Base-by-base conservation (phyloP, 1,140 invertebrate species). In the Musca vetustissima region DNA sequence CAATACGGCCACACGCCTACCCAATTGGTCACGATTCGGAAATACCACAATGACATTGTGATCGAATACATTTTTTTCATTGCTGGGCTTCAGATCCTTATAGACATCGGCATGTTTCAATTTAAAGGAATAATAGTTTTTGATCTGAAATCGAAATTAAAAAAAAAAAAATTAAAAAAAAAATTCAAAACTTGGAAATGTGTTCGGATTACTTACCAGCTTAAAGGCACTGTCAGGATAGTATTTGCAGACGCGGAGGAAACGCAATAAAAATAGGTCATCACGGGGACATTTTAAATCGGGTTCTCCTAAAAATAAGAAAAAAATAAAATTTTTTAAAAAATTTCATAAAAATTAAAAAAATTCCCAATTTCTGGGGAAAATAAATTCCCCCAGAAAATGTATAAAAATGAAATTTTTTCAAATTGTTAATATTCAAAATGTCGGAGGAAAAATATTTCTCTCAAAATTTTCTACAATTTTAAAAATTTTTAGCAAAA, bases 121-220 rank as follows among this genome's bases (percentile, higher is more conserved):
- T 81, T 93, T 93, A 76, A 93, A 94, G 2, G 82, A 83, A 79
- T 93, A 94, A 77, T 93, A 94, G 64, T 90, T 86, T 83, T 92
- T 90, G 47, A 91, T 88, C 90, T 91, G 81, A n/a, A n/a, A n/a
- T n/a, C n/a, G n/a, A n/a, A n/a, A n/a, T n/a, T n/a, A n/a, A n/a
- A n/a, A n/a, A n/a, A n/a, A n/a, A n/a, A n/a, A n/a, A n/a, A n/a
- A n/a, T n/a, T n/a, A n/a, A n/a, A n/a, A n/a, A n/a, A n/a, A n/a
- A n/a, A n/a, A n/a, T n/a, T n/a, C n/a, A n/a, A n/a, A n/a, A n/a
- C n/a, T n/a, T 28, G 28, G 8, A 3, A 8, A 28, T 8, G 8
- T 28, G 28, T 28, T 9, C 36, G 3, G 4, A 67, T n/a, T n/a
- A 71, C 84, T 89, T 78, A 93, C 90, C 84, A 93, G 82, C 52